Evolutionary conservation across 2,888 invertebrate genomes (phyloP).

Genomic region (Enchytraeus crypticus): DNA sequence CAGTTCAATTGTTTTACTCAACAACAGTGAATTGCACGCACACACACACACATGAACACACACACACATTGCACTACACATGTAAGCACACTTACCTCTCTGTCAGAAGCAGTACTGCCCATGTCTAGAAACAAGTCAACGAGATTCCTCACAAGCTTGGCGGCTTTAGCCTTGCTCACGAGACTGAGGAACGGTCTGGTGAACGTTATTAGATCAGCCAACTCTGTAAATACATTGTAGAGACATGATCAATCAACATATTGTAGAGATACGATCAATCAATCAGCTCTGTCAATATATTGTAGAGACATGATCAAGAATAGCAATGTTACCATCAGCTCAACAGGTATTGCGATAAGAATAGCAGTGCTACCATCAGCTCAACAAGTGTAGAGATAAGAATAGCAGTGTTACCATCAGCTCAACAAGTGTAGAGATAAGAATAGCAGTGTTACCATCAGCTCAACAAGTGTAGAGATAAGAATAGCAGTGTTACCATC

Average conservation of each 20-base stretch:
- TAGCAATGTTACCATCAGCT: neutral
- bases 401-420: too few species aligned
- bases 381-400: too few species aligned
- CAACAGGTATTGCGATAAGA: neutral
- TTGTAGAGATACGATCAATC: too few species aligned
- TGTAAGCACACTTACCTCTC: slow-evolving; percentile 71
- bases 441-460: neutral
- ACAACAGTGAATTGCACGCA: too few species aligned
- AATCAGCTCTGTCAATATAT: neutral
- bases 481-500: neutral
- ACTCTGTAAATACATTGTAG: slow-evolving; percentile 36
- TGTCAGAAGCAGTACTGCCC: slow-evolving; percentile 81
- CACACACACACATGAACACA: too few species aligned
- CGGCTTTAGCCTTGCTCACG: slow-evolving; percentile 98
- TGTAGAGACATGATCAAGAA: too few species aligned
- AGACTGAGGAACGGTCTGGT: slow-evolving; percentile 87
- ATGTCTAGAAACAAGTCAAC: slow-evolving; percentile 95
- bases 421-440: too few species aligned
- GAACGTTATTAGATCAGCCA: slow-evolving; percentile 72
- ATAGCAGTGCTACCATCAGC: neutral
- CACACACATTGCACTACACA: too few species aligned
- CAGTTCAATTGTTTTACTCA: too few species aligned
- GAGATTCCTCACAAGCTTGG: slow-evolving; percentile 88
- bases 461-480: neutral
- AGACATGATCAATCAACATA: neutral